Percentiles rank a stretch among this genome's conserved stretches.
Conservation (phyloP, 92 coral and sea anemone genomes). For the Epizoanthus stellaris region DNA sequence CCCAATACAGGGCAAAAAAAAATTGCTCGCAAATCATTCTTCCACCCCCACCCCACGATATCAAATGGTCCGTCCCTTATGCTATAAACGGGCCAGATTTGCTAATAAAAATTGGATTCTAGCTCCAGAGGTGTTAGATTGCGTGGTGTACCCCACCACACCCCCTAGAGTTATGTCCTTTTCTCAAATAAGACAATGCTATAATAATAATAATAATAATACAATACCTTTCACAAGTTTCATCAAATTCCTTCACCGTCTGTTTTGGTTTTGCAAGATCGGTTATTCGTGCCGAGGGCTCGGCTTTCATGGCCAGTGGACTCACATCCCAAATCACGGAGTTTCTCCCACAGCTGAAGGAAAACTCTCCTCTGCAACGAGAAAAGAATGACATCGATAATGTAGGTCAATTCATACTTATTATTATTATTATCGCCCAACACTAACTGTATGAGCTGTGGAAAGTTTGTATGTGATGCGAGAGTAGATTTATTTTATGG, state of each 20-base stretch:
- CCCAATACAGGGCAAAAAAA: too few species aligned
- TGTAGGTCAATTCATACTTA: not conserved
- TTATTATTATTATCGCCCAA: not conserved
- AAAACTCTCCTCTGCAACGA: slow-evolving; percentile 65
- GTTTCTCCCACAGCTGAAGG: slow-evolving; percentile 81
- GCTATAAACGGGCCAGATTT: too few species aligned
- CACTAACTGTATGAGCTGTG: too few species aligned
- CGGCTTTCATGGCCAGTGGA: slow-evolving; percentile 82
- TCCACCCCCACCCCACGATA: too few species aligned
- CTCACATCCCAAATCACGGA: slow-evolving; percentile 81
- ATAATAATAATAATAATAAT: not conserved
- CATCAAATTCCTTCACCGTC: slow-evolving; percentile 70
- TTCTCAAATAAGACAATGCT: not conserved
- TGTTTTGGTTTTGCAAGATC: slow-evolving; percentile 85
- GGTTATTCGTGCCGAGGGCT: slow-evolving; percentile 74
- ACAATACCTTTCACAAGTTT: slow-evolving; percentile 43
- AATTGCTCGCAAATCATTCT: too few species aligned
- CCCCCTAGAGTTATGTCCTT: not conserved
- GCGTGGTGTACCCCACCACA: too few species aligned
- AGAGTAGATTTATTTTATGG: too few species aligned
- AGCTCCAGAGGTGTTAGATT: too few species aligned
- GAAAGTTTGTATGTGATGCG: too few species aligned
- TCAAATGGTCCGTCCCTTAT: too few species aligned
- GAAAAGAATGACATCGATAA: not conserved
- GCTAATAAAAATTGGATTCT: too few species aligned